phyloP scores from a whole-genome alignment of 2,113 vertebrate species.

The Ovis aries region ARS-UI_Ramb_v3.0 NC_056078.1:308501-309000 shows the following conservation, averaged over 20 bases:
- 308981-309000: background rate
- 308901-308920: too few species aligned
- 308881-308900: background rate
- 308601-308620: background rate
- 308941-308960: background rate
- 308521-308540: background rate
- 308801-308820: background rate
- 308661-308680: background rate
- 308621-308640: background rate
- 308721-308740: background rate
- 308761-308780: background rate
- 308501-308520: background rate
- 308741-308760: background rate
- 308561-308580: background rate
- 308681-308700: background rate
- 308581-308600: background rate
- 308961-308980: background rate
- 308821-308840: background rate
- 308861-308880: background rate
- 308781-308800: background rate
- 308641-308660: background rate
- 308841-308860: background rate
- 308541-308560: background rate
- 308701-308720: background rate
- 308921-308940: fast-evolving